Evolutionary conservation across 2,888 invertebrate genomes (phyloP), one percentile per base, ranked within the genome.

Genomic region (Phoenoteleia sp.): DNA sequence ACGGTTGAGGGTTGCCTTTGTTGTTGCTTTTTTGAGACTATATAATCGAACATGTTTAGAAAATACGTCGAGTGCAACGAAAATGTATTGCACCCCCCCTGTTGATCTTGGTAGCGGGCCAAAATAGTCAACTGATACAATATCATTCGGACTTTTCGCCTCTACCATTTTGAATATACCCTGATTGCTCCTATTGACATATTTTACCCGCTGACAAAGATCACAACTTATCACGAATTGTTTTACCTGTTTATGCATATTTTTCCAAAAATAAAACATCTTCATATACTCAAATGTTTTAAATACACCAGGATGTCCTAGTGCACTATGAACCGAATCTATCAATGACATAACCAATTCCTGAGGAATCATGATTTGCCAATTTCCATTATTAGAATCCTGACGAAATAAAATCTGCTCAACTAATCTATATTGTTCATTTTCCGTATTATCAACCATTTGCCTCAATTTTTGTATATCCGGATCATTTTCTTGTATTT

Each of bases 181-280:
- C n/a, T n/a, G n/a, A n/a, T n/a, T n/a, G n/a, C n/a, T n/a, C n/a
- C n/a, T n/a, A n/a, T n/a, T n/a, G n/a, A n/a, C n/a, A n/a, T n/a
- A n/a, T n/a, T n/a, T n/a, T n/a, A n/a, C n/a, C n/a, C n/a, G n/a
- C 27, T 27, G 27, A 27, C 27, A 27, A 3, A 27, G 27, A 27
- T 27, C 27, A 27, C 27, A 27, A 27, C 27, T 27, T 5, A 27
- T 3, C 6, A 27, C 27, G 6, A 27, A 27, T 39, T 39, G 11
- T 62, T 62, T 62, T 5, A 62, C 25, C 6, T 39, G 25, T 25
- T 42, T 62, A 23, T 39, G n/a, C 62, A 62, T 62, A 45, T 39
- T 23, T 27, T 45, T 45, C 42, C 62, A 62, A 9, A 15, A 27
- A 25, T 62, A 62, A 27, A 25, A 62, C 9, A 25, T 27, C 27